Evolutionary conservation across 2,113 vertebrate genomes (phyloP).

Genomic region (Sinocyclocheilus rhinocerous): DNA sequence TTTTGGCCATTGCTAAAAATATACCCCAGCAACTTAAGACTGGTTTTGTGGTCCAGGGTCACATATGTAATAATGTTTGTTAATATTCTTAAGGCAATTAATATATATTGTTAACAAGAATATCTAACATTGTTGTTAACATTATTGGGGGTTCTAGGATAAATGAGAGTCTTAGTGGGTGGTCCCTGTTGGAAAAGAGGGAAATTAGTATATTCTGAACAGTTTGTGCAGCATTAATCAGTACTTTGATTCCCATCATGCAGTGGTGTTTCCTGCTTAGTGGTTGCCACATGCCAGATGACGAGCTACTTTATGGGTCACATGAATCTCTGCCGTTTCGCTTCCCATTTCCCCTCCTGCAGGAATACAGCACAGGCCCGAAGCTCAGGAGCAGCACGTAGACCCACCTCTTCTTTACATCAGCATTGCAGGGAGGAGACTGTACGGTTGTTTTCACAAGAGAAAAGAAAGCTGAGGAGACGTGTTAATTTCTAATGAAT

Average conservation of each 20-base stretch:
- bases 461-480: not conserved
- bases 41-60: not conserved
- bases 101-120: not conserved
- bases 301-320: conserved; percentile 40
- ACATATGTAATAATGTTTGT: no score
- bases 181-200: not conserved
- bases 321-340: conserved; percentile 36
- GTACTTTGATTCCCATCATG: conserved; percentile 34
- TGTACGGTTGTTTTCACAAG: not conserved
- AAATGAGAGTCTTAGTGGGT: no score
- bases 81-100: no score
- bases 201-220: not conserved
- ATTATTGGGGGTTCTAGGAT: no score
- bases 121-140: no score
- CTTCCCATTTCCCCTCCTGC: conserved; percentile 40
- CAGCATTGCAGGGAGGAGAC: not conserved
- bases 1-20: not conserved
- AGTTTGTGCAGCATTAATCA: conserved; percentile 30
- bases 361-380: not conserved
- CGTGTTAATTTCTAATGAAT: not conserved
- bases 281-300: conserved; percentile 36
- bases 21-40: not conserved
- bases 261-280: conserved; percentile 22
- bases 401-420: conserved; percentile 19
- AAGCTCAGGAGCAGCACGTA: not conserved